phyloP scores from a whole-genome alignment of 2,113 vertebrate species.

The Sander vitreus region DNA sequence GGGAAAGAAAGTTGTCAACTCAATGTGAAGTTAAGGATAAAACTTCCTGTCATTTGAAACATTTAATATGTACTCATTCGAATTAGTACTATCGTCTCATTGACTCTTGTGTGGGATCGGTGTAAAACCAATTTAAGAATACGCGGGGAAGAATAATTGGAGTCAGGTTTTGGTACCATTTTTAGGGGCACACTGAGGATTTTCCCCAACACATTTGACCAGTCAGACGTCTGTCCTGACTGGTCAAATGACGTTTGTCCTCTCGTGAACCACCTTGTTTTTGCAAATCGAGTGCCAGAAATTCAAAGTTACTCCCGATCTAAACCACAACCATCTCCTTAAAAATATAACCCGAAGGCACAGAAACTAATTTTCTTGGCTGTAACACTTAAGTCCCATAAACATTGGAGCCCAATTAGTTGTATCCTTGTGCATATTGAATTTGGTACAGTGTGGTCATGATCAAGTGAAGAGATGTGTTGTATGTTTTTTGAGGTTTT shows the following conservation, averaged over 20 bases:
- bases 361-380: conserved; percentile 43
- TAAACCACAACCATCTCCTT: conserved; percentile 56
- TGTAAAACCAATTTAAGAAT: too few relatives aligned
- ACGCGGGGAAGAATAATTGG: too few relatives aligned
- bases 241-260: too few relatives aligned
- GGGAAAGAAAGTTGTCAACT: conserved; percentile 10
- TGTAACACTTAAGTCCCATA: conserved; percentile 36
- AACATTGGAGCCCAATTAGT: conserved; percentile 26
- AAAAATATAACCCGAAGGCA: conserved; percentile 26
- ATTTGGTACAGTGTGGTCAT: background rate
- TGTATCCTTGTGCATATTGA: background rate
- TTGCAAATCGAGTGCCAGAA: conserved; percentile 22
- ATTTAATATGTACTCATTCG: too few relatives aligned
- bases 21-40: conserved; percentile 16
- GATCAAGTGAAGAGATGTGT: background rate
- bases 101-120: too few relatives aligned
- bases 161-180: too few relatives aligned
- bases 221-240: background rate
- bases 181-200: too few relatives aligned
- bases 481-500: background rate
- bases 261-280: conserved; percentile 11
- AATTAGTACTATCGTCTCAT: too few relatives aligned
- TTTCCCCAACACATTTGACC: background rate
- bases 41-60: conserved; percentile 11
- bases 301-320: conserved; percentile 6